These are phyloP conservation scores for Speoplatyrhinus poulsoni DNA, from an alignment of 2,113 vertebrate genomes.

Conservation along the genomic window DNA sequence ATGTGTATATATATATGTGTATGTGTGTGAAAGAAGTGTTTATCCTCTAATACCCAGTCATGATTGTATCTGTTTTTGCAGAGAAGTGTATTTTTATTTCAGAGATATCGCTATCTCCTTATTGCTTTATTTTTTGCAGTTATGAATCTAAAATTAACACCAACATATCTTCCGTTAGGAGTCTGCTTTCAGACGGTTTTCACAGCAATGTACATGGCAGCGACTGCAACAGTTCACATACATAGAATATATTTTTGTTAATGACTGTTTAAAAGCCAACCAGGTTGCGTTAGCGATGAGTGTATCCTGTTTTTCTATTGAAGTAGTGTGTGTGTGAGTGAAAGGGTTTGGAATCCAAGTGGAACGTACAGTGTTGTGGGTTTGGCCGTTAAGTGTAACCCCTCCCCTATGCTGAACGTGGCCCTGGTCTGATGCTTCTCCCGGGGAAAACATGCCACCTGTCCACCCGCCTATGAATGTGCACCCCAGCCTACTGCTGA, in stretches of 20 bases:
- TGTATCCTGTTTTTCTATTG: slow-evolving; percentile 25
- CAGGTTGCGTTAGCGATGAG: slow-evolving; percentile 25
- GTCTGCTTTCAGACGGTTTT: slow-evolving; percentile 71
- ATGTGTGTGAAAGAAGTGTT: background rate
- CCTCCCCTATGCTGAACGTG: background rate
- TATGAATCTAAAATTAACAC: slow-evolving; percentile 44
- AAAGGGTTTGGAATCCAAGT: too few relatives aligned
- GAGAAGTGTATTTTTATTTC: slow-evolving; percentile 66
- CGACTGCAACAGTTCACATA: slow-evolving; percentile 77
- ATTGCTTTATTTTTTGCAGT: slow-evolving; percentile 25
- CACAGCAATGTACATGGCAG: slow-evolving; percentile 75
- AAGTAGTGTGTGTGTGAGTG: background rate
- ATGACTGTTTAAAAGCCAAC: slow-evolving; percentile 27
- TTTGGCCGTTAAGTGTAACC: slow-evolving; percentile 1
- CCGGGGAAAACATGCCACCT: background rate
- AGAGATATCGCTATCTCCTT: slow-evolving; percentile 67
- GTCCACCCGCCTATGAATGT: slow-evolving; percentile 50
- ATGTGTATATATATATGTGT: too few relatives aligned
- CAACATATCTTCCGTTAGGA: slow-evolving; percentile 60
- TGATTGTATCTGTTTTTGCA: slow-evolving; percentile 76
- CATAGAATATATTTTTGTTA: slow-evolving; percentile 89
- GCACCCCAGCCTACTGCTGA: slow-evolving; percentile 20
- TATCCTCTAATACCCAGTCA: slow-evolving; percentile 61
- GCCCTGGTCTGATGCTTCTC: slow-evolving; percentile 17
- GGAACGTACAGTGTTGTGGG: slow-evolving; percentile 6